Evolutionary conservation across 2,888 invertebrate genomes (phyloP).

Genomic region (Apamea anceps): DNA sequence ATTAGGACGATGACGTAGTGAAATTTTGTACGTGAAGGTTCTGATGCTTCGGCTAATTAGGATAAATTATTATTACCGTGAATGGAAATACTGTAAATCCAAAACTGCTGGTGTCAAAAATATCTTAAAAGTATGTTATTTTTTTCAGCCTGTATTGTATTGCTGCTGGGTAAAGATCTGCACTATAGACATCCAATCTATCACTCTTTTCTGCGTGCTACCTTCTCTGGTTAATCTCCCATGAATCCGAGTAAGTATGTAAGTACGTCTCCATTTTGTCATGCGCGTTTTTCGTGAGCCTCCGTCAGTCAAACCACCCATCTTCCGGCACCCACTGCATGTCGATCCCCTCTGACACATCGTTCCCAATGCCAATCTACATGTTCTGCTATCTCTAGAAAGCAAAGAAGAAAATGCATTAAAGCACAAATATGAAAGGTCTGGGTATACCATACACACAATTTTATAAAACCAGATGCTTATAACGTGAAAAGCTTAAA

Average conservation of each 20-base stretch:
- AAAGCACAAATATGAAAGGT: neutral
- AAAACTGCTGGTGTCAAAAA: neutral
- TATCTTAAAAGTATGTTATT: neutral
- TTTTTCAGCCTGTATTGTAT: neutral
- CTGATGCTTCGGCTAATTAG: conserved; percentile 72
- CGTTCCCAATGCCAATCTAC: too few relatives aligned
- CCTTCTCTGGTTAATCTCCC: neutral
- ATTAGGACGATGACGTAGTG: conserved; percentile 83
- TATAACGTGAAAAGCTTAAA: conserved; percentile 19
- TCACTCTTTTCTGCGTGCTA: neutral
- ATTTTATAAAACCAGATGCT: conserved; percentile 13
- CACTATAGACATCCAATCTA: neutral
- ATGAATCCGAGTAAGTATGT: neutral
- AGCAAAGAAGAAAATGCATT: neutral
- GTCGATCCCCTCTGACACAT: too few relatives aligned
- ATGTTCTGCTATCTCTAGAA: neutral
- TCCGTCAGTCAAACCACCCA: too few relatives aligned
- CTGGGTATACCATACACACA: neutral
- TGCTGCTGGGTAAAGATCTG: neutral
- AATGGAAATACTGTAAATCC: neutral
- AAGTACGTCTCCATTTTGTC: too few relatives aligned
- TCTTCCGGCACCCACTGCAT: neutral
- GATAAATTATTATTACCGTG: conserved; percentile 56
- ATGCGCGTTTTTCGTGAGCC: neutral
- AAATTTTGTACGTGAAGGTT: conserved; percentile 70